phyloP scores from a whole-genome alignment of 64 coral and sea anemone species.

The Porites lutea region DNA sequence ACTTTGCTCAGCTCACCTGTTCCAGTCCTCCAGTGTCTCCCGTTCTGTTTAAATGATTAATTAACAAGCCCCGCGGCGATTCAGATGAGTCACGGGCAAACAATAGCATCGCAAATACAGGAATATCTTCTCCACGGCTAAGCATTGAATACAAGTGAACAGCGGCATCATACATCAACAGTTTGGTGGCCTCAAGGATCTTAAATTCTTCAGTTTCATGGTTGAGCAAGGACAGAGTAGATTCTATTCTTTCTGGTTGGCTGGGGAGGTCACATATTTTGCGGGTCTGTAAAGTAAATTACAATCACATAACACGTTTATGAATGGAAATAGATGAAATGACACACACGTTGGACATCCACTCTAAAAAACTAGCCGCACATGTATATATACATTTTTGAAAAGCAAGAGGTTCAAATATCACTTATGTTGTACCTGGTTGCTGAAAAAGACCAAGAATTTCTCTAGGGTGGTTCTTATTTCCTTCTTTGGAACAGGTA shows the following conservation, averaged over 20 bases:
- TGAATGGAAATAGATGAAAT: too few relatives aligned
- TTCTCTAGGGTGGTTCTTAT: constrained; percentile 51
- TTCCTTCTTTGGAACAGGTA: constrained; percentile 42
- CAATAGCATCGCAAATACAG: constrained; percentile 80
- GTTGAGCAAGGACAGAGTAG: constrained; percentile 63
- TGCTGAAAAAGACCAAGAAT: constrained; percentile 49
- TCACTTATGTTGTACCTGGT: constrained; percentile 1
- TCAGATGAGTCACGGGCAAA: constrained; percentile 86
- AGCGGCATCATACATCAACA: constrained; percentile 77
- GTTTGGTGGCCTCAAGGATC: constrained; percentile 86
- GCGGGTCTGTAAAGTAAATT: neutral
- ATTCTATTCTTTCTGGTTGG: constrained; percentile 21
- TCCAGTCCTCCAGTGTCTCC: constrained; percentile 94
- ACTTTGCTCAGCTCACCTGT: constrained; percentile 44
- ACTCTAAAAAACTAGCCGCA: neutral
- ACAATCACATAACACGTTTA: neutral
- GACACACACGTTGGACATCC: too few relatives aligned
- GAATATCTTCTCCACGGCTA: constrained; percentile 60
- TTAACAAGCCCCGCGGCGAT: constrained; percentile 56
- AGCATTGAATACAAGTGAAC: constrained; percentile 57
- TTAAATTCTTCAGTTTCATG: constrained; percentile 69
- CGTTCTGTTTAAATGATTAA: constrained; percentile 81
- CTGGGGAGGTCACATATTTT: neutral
- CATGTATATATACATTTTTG: neutral
- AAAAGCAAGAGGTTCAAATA: too few relatives aligned